Percentiles rank a stretch among this genome's conserved stretches.
Conservation (phyloP, 2,797 vertebrate genomes). For the Sus cebifrons region DNA sequence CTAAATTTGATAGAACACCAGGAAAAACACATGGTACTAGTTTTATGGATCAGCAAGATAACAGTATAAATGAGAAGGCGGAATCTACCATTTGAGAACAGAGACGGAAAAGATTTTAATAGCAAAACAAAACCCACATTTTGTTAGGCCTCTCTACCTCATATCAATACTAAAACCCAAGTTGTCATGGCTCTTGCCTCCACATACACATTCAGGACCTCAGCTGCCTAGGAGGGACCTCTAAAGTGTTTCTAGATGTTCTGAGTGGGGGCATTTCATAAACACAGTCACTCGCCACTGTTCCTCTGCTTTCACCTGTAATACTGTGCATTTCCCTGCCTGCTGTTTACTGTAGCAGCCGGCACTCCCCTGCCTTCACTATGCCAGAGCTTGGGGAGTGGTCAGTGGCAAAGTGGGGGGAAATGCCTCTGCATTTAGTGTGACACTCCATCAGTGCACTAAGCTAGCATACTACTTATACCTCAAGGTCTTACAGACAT, state of each 20-base stretch:
- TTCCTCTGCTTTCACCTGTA: neutral
- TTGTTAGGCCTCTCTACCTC: neutral
- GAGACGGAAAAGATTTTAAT: conserved; percentile 40
- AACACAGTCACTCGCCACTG: neutral
- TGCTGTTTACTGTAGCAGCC: neutral
- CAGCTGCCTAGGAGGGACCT: too few relatives aligned
- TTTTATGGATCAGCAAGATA: conserved; percentile 70
- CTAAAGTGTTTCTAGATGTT: too few relatives aligned
- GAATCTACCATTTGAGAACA: conserved; percentile 65
- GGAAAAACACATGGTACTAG: conserved; percentile 39
- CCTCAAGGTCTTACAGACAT: neutral
- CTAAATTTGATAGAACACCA: conserved; percentile 41
- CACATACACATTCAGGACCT: too few relatives aligned
- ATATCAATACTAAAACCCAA: too few relatives aligned
- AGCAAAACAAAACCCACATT: conserved; percentile 36
- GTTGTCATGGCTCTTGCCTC: too few relatives aligned
- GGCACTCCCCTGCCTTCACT: neutral
- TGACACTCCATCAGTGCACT: neutral
- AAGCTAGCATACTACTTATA: neutral
- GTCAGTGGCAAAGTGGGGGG: neutral
- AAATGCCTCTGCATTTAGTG: neutral
- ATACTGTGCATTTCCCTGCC: neutral
- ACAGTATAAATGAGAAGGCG: conserved; percentile 63
- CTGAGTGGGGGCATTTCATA: too few relatives aligned
- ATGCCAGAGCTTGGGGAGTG: neutral